Evolutionary conservation across 2,888 invertebrate genomes (phyloP).

Genomic region (Gymnosoma rotundatum): DNA sequence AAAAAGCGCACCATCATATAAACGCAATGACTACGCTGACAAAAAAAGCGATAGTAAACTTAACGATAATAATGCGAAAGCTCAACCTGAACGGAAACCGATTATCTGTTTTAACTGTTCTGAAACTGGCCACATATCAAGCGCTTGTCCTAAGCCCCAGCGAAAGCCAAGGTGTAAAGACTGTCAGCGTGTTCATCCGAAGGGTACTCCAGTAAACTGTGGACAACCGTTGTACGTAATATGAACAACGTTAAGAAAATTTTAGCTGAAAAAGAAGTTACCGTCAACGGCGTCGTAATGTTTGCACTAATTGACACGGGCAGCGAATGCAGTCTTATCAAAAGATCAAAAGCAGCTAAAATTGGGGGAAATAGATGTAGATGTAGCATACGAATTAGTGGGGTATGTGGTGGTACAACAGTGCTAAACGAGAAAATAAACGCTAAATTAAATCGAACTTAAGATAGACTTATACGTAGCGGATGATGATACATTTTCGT

Average conservation of each 20-base stretch:
- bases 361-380: not conserved
- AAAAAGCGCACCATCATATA: not conserved
- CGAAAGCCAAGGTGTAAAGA: constrained; percentile 14
- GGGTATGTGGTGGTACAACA: constrained; percentile 58
- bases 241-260: not conserved
- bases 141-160: constrained; percentile 11
- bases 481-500: constrained; percentile 49
- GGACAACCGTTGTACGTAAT: constrained; percentile 4
- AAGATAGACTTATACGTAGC: constrained; percentile 37
- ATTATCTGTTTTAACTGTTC: constrained; percentile 51
- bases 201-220: constrained; percentile 39
- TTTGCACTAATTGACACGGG: constrained; percentile 39
- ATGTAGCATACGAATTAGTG: constrained; percentile 42
- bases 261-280: not conserved
- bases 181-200: constrained; percentile 28
- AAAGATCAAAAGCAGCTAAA: not conserved
- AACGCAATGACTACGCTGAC: not conserved
- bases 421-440: constrained; percentile 30
- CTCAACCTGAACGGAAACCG: not conserved
- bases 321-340: not conserved
- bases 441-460: constrained; percentile 18
- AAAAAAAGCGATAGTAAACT: not conserved
- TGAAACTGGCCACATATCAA: constrained; percentile 18
- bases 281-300: constrained; percentile 26
- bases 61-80: not conserved